Evolutionary conservation across 2,888 invertebrate genomes (phyloP).

Genomic region (Yponomeuta sedellus): DNA sequence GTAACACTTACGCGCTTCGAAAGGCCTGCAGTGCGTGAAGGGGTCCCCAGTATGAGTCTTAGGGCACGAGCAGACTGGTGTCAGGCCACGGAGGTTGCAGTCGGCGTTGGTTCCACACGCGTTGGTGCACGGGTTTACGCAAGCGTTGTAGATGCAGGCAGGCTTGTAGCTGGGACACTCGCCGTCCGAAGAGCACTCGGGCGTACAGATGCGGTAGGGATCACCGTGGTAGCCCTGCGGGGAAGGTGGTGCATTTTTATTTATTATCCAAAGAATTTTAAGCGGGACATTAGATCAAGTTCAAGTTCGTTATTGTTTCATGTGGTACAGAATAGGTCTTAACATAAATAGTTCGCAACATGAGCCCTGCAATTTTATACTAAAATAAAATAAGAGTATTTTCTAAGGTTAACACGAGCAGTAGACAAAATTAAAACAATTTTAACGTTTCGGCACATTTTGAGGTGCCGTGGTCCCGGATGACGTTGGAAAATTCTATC

Average conservation of each 20-base stretch:
- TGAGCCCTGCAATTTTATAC: no score
- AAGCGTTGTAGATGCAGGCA: conserved; percentile 88
- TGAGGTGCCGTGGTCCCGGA: no score
- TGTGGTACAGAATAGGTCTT: no score
- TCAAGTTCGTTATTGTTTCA: no score
- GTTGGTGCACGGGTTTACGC: conserved; percentile 88
- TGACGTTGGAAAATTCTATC: no score
- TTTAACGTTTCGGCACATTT: no score
- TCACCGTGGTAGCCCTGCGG: conserved; percentile 85
- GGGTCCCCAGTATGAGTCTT: conserved; percentile 92
- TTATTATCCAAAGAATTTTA: not conserved
- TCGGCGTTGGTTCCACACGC: conserved; percentile 88
- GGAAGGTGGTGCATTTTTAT: not conserved
- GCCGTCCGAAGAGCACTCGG: conserved; percentile 86
- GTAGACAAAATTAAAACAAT: no score
- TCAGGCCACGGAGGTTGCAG: conserved; percentile 85
- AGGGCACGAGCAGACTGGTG: conserved; percentile 91
- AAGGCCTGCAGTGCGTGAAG: conserved; percentile 87
- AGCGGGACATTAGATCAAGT: not conserved
- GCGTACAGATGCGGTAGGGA: conserved; percentile 83
- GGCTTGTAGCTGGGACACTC: conserved; percentile 88
- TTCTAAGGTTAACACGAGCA: no score
- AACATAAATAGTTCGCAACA: no score
- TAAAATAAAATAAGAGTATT: no score
- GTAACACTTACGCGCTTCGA: conserved; percentile 80